Evolutionary conservation across 2,113 vertebrate species (phyloP), one percentile per base, ranked within the genome.

Genomic region (Progne subis): DNA sequence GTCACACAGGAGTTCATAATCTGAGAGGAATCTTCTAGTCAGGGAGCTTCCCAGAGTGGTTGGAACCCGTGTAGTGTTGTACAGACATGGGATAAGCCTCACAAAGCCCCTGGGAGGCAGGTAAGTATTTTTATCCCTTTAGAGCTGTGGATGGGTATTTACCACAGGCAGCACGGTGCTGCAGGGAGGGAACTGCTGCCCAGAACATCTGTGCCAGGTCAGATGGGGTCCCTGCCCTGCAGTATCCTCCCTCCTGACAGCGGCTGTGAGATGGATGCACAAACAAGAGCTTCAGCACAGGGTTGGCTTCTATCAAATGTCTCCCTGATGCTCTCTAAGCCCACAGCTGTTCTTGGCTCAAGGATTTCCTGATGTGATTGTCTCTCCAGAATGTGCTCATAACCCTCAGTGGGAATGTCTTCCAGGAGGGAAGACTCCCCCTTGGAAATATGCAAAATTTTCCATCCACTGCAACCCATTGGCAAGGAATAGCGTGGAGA

Each of bases 71-170:
- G 8, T 56, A 76, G 53, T 44, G 4, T 26, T 85, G 61, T 56
- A n/a, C 41, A 53, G 44, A 64, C 63, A 61, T 0, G 0, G 17
- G 37, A 49, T 91, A 79, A 90, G 88, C 85, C 63, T 44, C 75
- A 53, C 53, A 92, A 85, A 91, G 87, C 65, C 61, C 50, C 44
- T 71, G 53, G 24, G 39, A 84, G 44, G 61, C 6, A 67, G 72
- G 55, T 26, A 63, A 61, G 81, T 50, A 26, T 84, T 87, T 89
- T 89, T 56, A 87, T 84, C 75, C 67, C 82, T 31, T 44, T 79
- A 43, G 63, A 82, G 74, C 64, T 39, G 43, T 14, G 26, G 17
- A 56, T 59, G 50, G 43, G 44, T 53, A 41, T 72, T 88, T 76
- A 44, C 37, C 0, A 2, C 57, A 12, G 43, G 43, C 5, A 2